Percentiles rank a stretch among this genome's conserved stretches.
These are phyloP conservation scores for Hoplostethus atlanticus DNA, from an alignment of 2,797 vertebrate genomes.

Conservation along the genomic window DNA sequence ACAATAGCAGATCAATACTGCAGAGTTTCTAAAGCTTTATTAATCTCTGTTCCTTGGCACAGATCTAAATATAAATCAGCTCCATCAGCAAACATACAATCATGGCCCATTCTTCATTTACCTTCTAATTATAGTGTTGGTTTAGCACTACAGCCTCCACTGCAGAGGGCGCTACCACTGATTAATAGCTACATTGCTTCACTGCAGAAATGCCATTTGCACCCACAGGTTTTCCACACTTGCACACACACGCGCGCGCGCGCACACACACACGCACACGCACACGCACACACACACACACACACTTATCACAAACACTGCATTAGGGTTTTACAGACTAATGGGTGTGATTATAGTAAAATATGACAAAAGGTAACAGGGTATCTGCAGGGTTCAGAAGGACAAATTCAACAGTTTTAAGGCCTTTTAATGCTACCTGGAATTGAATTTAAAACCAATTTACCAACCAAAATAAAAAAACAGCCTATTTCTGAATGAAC, in stretches of 20 bases:
- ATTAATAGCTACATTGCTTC: slow-evolving; percentile 60
- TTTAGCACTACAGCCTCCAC: slow-evolving; percentile 49
- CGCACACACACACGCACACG: neutral
- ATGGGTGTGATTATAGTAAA: too few relatives aligned
- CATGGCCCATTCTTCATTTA: slow-evolving; percentile 50
- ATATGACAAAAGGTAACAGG: too few relatives aligned
- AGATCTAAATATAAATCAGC: slow-evolving; percentile 22
- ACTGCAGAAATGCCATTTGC: slow-evolving; percentile 58
- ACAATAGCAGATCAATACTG: slow-evolving; percentile 19
- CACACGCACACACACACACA: neutral
- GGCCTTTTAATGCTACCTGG: too few relatives aligned
- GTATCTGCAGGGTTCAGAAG: too few relatives aligned
- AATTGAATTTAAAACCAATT: too few relatives aligned
- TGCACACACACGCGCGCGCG: neutral
- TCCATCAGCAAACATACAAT: slow-evolving; percentile 29
- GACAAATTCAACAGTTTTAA: too few relatives aligned
- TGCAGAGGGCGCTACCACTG: slow-evolving; percentile 56
- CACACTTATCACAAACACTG: too few relatives aligned
- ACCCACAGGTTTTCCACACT: neutral
- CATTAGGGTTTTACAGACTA: too few relatives aligned
- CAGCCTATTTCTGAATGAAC: too few relatives aligned
- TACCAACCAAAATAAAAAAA: too few relatives aligned
- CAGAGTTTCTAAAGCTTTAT: slow-evolving; percentile 9
- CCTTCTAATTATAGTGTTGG: slow-evolving; percentile 61
- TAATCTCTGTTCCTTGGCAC: slow-evolving; percentile 26